Base-by-base conservation (phyloP, 2,888 invertebrate species). In the Oithona nana region DNA sequence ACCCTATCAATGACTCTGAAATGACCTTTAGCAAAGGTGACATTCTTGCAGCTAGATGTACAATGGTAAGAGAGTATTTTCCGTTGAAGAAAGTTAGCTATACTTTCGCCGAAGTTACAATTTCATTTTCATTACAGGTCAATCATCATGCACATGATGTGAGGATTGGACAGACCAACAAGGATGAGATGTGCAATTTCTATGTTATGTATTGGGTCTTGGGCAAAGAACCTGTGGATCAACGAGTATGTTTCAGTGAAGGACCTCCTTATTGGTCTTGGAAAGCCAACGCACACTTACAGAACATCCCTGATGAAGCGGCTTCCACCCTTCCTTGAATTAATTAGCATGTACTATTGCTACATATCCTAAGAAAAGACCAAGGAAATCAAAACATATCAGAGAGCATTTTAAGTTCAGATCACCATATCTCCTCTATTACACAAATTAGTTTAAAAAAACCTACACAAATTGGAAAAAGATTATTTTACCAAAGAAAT, bases 101-200 rank as follows among this genome's bases (percentile, higher is more conserved):
- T 11, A n/a, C 48, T 48, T 48, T 11, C n/a, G 11, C 48, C 11
- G 48, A 48, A 48, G n/a, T 48, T 11, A 11, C 48, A 13, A n/a
- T 11, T 48, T 48, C n/a, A 48, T n/a, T 11, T 48, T 48, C 48
- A 13, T 11, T 48, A 13, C 48, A 57, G 57, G 57, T 59, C 20
- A 59, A 59, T 28, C n/a, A 49, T 28, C 48, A 29, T n/a, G 59
- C 49, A 26, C 24, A 49, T 22, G 50, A 48, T 22, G 59, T 59
- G 24, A 24, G 48, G 24, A 31, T 62, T 13, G 62, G 87, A 0
- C 78, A 83, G 1, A 90, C 90, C 28, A 87, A 86, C 71, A 79
- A 82, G 16, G 88, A 92, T 68, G 92, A 93, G 74, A 93, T 93
- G 92, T 93, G 92, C 75, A 93, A 92, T 74, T 90, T 92, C 74